Evolutionary conservation across 2,888 invertebrate species (phyloP), one percentile per base, ranked within the genome.

Genomic region (Zeuzera pyrina): DNA sequence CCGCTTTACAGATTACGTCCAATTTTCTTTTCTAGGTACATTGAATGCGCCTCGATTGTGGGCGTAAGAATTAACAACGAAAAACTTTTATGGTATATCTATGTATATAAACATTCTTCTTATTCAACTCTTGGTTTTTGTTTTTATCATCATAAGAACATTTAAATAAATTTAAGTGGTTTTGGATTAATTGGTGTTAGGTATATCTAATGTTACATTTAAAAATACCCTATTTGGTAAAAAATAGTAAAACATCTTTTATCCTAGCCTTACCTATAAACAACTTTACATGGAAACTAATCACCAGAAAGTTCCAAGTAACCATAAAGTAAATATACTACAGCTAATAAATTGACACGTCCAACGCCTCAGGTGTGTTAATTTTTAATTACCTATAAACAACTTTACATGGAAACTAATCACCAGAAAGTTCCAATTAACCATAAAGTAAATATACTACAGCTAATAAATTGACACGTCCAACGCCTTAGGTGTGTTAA

Each of bases 361-460:
- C 57, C 44, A 42, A 43, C 52, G 52, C 50, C 60, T 61, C 56
- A 48, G 52, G 45, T 49, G 50, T 52, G 57, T 77, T 69, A 72
- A 78, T 77, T 74, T 77, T 76, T 76, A 78, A 78, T n/a, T n/a
- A n/a, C n/a, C n/a, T n/a, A n/a, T n/a, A n/a, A 12, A 7, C 25
- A 25, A 25, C n/a, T 25, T 25, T 25, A 25, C 10, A 3, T 13
- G 10, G 25, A 57, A 60, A 57, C 64, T 68, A 72, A 72, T 72
- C 67, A 56, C 63, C 57, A 69, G 58, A 67, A 66, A 72, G 66
- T 63, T 40, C 39, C 36, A 14, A 29, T 57, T 53, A 43, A 52
- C 62, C 60, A 65, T 72, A n/a, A n/a, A n/a, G n/a, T n/a, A 70
- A 74, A 77, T 65, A 69, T 67, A 63, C 57, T 48, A 47, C 63